phyloP scores from a whole-genome alignment of 2,113 vertebrate species.

The Montifringilla adamsi region DNA sequence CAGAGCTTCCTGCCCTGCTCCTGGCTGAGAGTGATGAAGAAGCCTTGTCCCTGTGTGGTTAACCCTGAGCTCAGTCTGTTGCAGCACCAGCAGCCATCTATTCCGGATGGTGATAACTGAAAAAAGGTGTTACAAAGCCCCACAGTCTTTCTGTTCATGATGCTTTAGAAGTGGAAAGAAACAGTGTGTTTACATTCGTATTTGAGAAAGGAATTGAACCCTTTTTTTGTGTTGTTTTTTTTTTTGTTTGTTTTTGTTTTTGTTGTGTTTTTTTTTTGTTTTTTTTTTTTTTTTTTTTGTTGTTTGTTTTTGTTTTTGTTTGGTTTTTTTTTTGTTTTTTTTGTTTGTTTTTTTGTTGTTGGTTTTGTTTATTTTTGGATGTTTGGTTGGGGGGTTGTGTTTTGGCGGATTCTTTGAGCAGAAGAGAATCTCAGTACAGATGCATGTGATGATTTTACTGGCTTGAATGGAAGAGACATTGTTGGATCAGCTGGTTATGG shows the following conservation, averaged over 20 bases:
- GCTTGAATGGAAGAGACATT: not conserved
- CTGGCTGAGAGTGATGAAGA: not conserved
- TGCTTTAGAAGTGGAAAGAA: not conserved
- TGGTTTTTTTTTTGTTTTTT: not conserved
- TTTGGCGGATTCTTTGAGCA: not conserved
- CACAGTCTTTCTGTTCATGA: not conserved
- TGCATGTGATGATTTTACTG: not conserved
- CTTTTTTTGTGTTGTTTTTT: not conserved
- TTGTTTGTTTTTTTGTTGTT: not conserved
- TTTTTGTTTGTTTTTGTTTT: too few relatives aligned
- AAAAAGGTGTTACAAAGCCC: not conserved
- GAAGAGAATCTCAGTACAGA: not conserved
- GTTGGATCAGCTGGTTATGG: not conserved
- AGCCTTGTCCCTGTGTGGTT: not conserved
- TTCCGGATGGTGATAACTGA: not conserved
- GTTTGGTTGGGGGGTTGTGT: not conserved
- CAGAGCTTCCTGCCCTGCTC: not conserved
- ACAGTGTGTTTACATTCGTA: not conserved
- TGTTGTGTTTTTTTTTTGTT: too few relatives aligned
- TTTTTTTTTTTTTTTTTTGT: not conserved
- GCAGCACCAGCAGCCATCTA: not conserved
- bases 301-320: not conserved
- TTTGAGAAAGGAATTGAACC: not conserved
- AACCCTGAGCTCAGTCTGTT: not conserved
- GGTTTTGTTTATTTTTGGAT: not conserved